Evolutionary conservation across 2,797 vertebrate genomes (phyloP).

Genomic region (Calcarius lapponicus): DNA sequence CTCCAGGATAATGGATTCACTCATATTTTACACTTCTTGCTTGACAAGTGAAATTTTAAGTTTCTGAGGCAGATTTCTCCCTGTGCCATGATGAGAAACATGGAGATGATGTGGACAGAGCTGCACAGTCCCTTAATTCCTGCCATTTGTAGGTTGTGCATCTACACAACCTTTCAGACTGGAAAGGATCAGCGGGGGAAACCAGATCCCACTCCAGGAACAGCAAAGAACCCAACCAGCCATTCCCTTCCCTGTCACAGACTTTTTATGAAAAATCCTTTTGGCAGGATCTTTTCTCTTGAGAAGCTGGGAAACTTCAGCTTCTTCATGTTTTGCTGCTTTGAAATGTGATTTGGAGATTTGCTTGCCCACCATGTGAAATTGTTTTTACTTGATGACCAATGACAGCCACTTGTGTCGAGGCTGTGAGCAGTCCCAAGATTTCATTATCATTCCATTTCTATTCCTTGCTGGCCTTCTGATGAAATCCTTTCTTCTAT

Average conservation of each 20-base stretch:
- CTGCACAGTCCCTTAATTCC: not conserved
- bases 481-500: too few relatives aligned
- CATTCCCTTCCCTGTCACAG: not conserved
- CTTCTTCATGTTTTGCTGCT: too few relatives aligned
- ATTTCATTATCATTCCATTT: too few relatives aligned
- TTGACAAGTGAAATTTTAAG: not conserved
- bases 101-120: not conserved
- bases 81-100: not conserved
- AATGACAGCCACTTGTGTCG: too few relatives aligned
- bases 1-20: not conserved
- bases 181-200: not conserved
- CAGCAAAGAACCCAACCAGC: not conserved
- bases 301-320: too few relatives aligned
- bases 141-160: not conserved
- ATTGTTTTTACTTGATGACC: too few relatives aligned
- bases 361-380: too few relatives aligned
- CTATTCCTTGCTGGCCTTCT: too few relatives aligned
- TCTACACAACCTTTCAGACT: accelerated
- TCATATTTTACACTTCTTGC: not conserved
- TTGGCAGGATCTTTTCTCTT: too few relatives aligned
- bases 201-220: accelerated
- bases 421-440: too few relatives aligned
- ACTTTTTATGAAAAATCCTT: too few relatives aligned
- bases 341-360: too few relatives aligned
- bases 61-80: not conserved